Percentiles rank a stretch among this genome's conserved stretches.
phyloP scores from a whole-genome alignment of 2,888 invertebrate genomes.

The Norana najaformis region DNA sequence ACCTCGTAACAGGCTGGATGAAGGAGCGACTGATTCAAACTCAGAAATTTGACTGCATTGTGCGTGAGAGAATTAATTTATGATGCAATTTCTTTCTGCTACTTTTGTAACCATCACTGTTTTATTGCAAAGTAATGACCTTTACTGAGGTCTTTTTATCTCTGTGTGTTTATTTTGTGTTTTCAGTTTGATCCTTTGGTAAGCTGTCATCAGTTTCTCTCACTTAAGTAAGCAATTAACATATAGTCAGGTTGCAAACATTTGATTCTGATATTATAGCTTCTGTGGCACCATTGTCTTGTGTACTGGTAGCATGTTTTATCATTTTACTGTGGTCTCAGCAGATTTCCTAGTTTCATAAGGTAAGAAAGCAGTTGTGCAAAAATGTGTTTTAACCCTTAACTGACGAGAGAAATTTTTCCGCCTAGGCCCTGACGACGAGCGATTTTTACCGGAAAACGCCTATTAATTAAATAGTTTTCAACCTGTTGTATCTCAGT shows the following conservation, averaged over 20 bases:
- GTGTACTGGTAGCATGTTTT: neutral
- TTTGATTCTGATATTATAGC: neutral
- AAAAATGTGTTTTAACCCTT: too few relatives aligned
- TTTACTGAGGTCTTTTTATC: neutral
- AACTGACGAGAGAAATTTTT: too few relatives aligned
- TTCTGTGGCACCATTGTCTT: neutral
- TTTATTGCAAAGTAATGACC: neutral
- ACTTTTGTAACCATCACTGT: neutral
- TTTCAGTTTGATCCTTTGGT: conserved; percentile 59
- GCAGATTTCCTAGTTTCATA: too few relatives aligned
- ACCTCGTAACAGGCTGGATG: neutral
- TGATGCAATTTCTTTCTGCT: neutral
- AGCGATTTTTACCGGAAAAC: too few relatives aligned
- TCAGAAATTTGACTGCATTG: neutral
- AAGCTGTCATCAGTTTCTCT: conserved; percentile 41
- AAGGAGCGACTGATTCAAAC: neutral
- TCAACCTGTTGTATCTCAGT: too few relatives aligned
- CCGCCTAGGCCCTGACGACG: too few relatives aligned
- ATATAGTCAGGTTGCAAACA: neutral
- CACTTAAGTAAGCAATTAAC: neutral
- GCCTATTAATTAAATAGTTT: too few relatives aligned
- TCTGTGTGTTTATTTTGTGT: neutral
- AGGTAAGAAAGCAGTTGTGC: too few relatives aligned
- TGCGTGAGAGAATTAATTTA: neutral
- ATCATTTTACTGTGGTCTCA: too few relatives aligned